phyloP scores from a whole-genome alignment of 2,888 invertebrate species.

The Folsomia candida region DNA sequence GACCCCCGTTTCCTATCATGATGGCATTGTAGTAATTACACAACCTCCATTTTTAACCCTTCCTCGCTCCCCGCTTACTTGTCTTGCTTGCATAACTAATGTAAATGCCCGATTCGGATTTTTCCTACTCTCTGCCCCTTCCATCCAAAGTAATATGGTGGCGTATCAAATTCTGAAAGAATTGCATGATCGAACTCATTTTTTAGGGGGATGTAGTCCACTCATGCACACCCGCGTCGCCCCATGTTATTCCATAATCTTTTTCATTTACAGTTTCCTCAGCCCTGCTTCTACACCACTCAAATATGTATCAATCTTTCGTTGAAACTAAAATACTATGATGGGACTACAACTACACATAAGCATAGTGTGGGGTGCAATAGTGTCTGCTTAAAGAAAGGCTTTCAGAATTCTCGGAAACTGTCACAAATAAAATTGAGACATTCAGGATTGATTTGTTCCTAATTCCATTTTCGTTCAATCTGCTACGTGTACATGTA shows the following conservation, averaged over 20 bases:
- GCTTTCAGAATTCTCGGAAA: no score
- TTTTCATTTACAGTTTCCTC: neutral
- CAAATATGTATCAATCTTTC: no score
- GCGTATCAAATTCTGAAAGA: neutral
- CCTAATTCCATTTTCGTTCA: no score
- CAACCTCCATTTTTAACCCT: neutral
- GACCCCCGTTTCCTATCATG: no score
- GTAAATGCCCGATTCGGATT: neutral
- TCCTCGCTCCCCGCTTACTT: neutral
- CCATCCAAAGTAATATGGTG: neutral
- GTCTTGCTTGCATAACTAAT: neutral
- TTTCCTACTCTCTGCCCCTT: neutral
- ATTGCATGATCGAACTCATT: neutral
- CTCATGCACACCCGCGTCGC: neutral
- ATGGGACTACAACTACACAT: no score
- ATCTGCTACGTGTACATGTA: no score
- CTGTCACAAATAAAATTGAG: no score
- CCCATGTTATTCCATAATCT: neutral
- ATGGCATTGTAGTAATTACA: conserved; percentile 1
- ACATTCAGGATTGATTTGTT: no score
- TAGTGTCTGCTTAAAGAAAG: no score
- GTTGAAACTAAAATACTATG: no score
- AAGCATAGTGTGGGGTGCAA: no score
- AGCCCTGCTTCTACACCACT: no score
- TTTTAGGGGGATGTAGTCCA: neutral